phyloP scores from a whole-genome alignment of 2,113 vertebrate species.

The Lepus timidus region DNA sequence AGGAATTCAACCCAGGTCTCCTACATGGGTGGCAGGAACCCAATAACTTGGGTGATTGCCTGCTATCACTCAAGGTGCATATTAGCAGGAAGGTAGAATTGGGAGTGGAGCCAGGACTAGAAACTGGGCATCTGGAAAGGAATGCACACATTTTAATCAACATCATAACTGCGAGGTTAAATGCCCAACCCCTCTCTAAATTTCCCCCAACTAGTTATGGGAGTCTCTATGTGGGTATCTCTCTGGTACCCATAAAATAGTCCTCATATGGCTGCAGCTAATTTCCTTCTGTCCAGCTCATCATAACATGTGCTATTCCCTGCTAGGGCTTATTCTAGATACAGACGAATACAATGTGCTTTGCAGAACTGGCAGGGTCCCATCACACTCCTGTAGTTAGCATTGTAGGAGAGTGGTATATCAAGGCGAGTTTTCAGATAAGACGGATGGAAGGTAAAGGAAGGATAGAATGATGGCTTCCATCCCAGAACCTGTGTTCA shows the following conservation, averaged over 20 bases:
- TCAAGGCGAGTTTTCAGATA: not conserved
- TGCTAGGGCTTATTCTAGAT: not conserved
- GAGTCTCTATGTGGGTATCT: not conserved
- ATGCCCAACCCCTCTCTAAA: not conserved
- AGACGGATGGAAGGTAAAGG: not conserved
- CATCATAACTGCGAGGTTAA: too few relatives aligned
- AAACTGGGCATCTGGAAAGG: too few relatives aligned
- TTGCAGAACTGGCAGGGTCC: not conserved
- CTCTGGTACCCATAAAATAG: not conserved
- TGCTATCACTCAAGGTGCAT: too few relatives aligned
- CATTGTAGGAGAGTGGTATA: not conserved
- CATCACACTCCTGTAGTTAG: not conserved
- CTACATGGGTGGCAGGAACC: too few relatives aligned
- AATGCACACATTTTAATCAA: too few relatives aligned
- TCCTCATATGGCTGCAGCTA: not conserved
- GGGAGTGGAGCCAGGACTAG: too few relatives aligned
- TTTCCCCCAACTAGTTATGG: not conserved
- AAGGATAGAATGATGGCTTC: not conserved
- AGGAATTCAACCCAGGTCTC: too few relatives aligned
- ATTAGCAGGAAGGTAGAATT: too few relatives aligned
- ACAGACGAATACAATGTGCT: not conserved
- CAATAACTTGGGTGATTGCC: too few relatives aligned
- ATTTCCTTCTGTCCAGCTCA: not conserved
- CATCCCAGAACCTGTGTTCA: not conserved
- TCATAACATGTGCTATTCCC: not conserved